A percentile compares a stretch with the other conserved stretches of the same genome.
These are phyloP conservation scores for Sarcoramphus papa DNA, from an alignment of 2,797 vertebrate species.

Conservation along the genomic window DNA sequence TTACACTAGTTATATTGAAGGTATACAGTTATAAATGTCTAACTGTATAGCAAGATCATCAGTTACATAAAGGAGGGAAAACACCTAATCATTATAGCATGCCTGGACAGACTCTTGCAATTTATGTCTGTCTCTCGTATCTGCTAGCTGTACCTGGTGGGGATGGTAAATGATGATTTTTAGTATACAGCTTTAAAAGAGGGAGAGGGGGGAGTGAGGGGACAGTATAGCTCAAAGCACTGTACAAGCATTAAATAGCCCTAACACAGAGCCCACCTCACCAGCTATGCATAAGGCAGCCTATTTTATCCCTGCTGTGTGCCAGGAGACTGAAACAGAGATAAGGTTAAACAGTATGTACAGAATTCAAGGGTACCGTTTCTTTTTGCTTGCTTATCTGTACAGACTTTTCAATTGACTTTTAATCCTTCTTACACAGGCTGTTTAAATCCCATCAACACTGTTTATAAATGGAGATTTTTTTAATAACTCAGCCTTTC, in stretches of 20 bases:
- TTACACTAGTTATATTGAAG: neutral
- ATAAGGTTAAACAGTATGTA: constrained; percentile 4
- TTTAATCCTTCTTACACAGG: constrained; percentile 3
- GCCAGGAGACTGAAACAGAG: neutral
- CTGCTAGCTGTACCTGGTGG: neutral
- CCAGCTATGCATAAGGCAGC: neutral
- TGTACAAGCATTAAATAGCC: neutral
- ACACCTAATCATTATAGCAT: neutral
- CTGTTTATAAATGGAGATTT: neutral
- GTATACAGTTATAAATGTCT: neutral
- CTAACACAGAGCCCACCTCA: neutral
- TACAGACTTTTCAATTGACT: constrained; percentile 29
- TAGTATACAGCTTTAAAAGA: neutral
- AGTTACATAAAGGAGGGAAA: neutral
- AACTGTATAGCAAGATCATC: neutral
- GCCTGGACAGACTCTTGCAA: neutral
- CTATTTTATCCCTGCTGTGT: neutral
- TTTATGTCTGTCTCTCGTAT: neutral
- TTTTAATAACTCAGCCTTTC: constrained; percentile 1
- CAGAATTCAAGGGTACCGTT: constrained; percentile 17
- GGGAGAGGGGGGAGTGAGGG: neutral
- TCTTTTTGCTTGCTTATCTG: constrained; percentile 39
- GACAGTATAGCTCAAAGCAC: neutral
- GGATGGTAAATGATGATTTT: neutral
- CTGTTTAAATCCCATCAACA: constrained; percentile 25